phyloP scores from a whole-genome alignment of 2,888 invertebrate genomes.

The Parnassius orleans region DNA sequence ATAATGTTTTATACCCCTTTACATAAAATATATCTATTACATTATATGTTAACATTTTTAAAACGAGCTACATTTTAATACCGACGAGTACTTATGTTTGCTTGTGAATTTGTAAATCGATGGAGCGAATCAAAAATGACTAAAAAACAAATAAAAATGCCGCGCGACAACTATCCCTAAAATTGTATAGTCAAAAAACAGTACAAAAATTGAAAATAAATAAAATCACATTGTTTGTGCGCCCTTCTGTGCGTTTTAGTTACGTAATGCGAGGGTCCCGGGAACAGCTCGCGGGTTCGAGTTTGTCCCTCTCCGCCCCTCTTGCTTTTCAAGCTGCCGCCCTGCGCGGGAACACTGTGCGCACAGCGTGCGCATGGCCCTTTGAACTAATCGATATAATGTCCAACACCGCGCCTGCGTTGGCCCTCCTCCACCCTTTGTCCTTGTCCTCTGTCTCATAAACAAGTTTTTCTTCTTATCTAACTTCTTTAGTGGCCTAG shows the following conservation, averaged over 20 bases:
- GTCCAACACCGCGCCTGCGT: constrained; percentile 34
- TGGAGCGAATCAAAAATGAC: constrained; percentile 52
- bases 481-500: constrained; percentile 47
- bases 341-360: constrained; percentile 33
- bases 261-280: constrained; percentile 72
- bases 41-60: constrained; percentile 10
- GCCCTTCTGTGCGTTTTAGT: constrained; percentile 79
- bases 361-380: constrained; percentile 22
- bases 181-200: constrained; percentile 74
- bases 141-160: constrained; percentile 44
- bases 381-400: constrained; percentile 37
- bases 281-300: constrained; percentile 52
- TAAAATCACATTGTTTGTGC: constrained; percentile 81
- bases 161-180: constrained; percentile 73
- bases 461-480: constrained; percentile 33
- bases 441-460: constrained; percentile 30
- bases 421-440: constrained; percentile 30
- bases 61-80: constrained; percentile 10
- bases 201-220: constrained; percentile 71
- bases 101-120: constrained; percentile 34
- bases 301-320: constrained; percentile 37
- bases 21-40: constrained; percentile 13
- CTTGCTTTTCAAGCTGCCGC: constrained; percentile 39
- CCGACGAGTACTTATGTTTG: constrained; percentile 9
- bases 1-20: constrained; percentile 37